Conservation (phyloP, 1,140 invertebrate genomes). For the Microplitis mediator region DNA sequence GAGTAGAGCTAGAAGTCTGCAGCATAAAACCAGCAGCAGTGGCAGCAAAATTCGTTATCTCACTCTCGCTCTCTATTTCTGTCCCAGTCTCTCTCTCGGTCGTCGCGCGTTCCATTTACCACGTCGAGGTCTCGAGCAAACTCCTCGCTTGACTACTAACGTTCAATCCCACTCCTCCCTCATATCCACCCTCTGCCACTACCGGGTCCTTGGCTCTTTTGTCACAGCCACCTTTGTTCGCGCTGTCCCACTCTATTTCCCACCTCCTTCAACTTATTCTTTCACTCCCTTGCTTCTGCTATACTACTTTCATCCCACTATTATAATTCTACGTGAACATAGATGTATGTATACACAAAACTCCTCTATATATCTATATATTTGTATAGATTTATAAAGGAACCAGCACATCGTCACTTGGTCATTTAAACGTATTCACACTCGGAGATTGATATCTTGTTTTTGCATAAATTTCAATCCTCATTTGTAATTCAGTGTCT, state of each 20-base stretch:
- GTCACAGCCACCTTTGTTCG: slow-evolving; percentile 58
- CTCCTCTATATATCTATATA: no score
- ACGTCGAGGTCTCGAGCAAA: slow-evolving; percentile 1
- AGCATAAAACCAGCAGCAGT: not conserved
- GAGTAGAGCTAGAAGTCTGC: not conserved
- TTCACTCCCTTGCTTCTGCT: not conserved
- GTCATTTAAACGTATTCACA: no score
- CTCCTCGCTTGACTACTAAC: slow-evolving; percentile 9
- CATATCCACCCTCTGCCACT: slow-evolving; percentile 32
- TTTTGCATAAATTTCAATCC: no score
- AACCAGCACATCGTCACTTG: no score
- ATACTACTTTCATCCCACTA: not conserved
- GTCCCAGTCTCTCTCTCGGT: not conserved
- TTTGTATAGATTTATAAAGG: no score
- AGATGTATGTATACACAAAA: not conserved
- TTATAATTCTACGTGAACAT: not conserved
- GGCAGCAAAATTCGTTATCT: slow-evolving; percentile 11
- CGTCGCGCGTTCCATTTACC: slow-evolving; percentile 31
- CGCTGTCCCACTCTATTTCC: slow-evolving; percentile 57
- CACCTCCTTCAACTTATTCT: slow-evolving; percentile 23
- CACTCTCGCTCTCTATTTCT: slow-evolving; percentile 23
- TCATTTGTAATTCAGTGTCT: no score
- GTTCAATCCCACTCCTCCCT: slow-evolving; percentile 30
- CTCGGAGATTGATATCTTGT: no score
- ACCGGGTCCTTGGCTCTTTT: slow-evolving; percentile 54